Percentiles rank a stretch among this genome's conserved stretches.
These are phyloP conservation scores for Ptychoptera contaminata DNA, from an alignment of 2,888 invertebrate species.

Conservation along the genomic window DNA sequence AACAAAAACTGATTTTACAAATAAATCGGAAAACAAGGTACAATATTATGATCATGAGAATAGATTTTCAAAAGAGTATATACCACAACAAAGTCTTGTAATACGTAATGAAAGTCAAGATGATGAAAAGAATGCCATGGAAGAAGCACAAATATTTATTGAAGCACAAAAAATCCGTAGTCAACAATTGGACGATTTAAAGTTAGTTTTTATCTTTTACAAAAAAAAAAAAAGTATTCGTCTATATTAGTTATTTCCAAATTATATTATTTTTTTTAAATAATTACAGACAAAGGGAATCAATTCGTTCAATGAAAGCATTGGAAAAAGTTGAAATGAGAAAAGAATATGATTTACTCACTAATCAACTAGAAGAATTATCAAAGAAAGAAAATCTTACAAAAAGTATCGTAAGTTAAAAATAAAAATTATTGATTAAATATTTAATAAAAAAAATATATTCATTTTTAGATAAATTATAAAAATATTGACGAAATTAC, in stretches of 20 bases:
- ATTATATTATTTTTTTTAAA: neutral
- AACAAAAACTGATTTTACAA: too few relatives aligned
- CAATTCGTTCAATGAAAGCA: constrained; percentile 32
- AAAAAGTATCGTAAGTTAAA: neutral
- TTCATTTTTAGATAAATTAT: constrained; percentile 19
- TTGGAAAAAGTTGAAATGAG: constrained; percentile 34
- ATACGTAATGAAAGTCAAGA: constrained; percentile 4
- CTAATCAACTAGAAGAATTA: constrained; percentile 33
- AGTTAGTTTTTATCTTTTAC: constrained; percentile 15
- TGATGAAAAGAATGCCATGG: constrained; percentile 9
- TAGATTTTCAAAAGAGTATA: constrained; percentile 2
- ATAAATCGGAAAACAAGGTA: constrained; percentile 13
- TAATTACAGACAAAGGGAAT: constrained; percentile 18
- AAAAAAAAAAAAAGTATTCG: neutral
- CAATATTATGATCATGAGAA: constrained; percentile 22
- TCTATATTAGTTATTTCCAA: too few relatives aligned
- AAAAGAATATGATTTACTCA: constrained; percentile 33
- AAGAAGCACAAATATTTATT: constrained; percentile 2
- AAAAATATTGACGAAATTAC: constrained; percentile 31
- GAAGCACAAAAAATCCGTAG: neutral
- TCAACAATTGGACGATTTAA: constrained; percentile 12
- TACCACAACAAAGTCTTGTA: constrained; percentile 1
- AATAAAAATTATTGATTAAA: neutral
- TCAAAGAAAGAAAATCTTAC: constrained; percentile 22
- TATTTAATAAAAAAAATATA: neutral